These are phyloP conservation scores for Gorilla gorilla DNA, from an alignment of 2,113 vertebrate genomes.

Conservation along the genomic window DNA sequence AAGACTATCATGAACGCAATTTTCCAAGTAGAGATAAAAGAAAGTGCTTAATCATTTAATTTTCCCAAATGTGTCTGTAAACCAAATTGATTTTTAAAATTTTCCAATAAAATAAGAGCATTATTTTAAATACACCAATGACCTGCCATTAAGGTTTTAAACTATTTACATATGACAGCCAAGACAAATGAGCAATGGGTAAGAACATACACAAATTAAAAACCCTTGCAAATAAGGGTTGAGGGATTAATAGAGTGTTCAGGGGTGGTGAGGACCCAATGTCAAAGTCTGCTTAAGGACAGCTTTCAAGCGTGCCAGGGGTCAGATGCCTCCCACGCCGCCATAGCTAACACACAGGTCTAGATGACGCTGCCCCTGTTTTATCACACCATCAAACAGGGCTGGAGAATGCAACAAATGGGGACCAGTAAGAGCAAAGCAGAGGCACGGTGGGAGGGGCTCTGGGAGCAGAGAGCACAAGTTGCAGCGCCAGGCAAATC, in stretches of 20 bases:
- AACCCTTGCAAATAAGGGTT: conserved; percentile 34
- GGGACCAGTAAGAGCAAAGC: neutral
- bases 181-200: conserved; percentile 73
- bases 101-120: conserved; percentile 31
- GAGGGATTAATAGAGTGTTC: neutral
- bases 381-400: conserved; percentile 32
- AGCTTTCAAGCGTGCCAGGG: neutral
- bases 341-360: neutral
- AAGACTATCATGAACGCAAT: conserved; percentile 73
- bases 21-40: neutral
- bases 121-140: conserved; percentile 33
- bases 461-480: conserved; percentile 63
- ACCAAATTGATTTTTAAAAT: neutral
- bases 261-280: neutral
- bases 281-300: neutral
- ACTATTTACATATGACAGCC: conserved; percentile 72
- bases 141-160: conserved; percentile 62
- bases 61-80: conserved; percentile 28
- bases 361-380: neutral
- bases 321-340: neutral
- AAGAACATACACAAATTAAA: conserved; percentile 63
- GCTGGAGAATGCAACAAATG: neutral
- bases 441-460: neutral
- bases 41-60: conserved; percentile 18
- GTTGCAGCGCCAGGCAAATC: conserved; percentile 78